Percentiles rank a stretch among this genome's conserved stretches.
Conservation (phyloP, 2,888 invertebrate species). For the Amphipyra tragopoginis region DNA sequence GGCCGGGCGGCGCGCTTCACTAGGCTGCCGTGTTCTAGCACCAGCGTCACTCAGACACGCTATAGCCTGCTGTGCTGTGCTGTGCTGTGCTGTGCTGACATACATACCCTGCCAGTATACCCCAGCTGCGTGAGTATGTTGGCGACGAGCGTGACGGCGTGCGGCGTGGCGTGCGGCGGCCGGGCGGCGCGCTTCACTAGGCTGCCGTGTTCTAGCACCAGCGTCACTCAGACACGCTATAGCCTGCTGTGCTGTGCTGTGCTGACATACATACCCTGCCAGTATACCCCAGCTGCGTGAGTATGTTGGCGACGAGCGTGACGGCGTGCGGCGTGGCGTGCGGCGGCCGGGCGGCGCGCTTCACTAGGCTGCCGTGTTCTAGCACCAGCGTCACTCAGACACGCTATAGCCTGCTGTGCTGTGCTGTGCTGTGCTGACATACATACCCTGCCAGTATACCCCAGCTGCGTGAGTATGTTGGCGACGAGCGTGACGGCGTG, state of each 20-base stretch:
- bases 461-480: conserved; percentile 92
- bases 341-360: conserved; percentile 89
- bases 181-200: too few relatives aligned
- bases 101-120: too few relatives aligned
- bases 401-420: not conserved
- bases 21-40: too few relatives aligned
- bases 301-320: conserved; percentile 92
- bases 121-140: too few relatives aligned
- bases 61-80: not conserved
- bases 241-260: too few relatives aligned
- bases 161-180: too few relatives aligned
- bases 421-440: too few relatives aligned
- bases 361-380: conserved; percentile 79
- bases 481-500: conserved; percentile 92
- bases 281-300: conserved; percentile 93
- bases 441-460: conserved; percentile 91
- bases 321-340: conserved; percentile 91
- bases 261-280: conserved; percentile 84
- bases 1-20: too few relatives aligned
- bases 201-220: too few relatives aligned
- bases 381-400: not conserved
- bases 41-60: too few relatives aligned
- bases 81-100: too few relatives aligned
- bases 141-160: too few relatives aligned
- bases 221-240: not conserved